A percentile compares a stretch with the other conserved stretches of the same genome.
These are phyloP conservation scores for Odontomachus brunneus DNA, from an alignment of 1,140 invertebrate genomes.

Conservation along the genomic window DNA sequence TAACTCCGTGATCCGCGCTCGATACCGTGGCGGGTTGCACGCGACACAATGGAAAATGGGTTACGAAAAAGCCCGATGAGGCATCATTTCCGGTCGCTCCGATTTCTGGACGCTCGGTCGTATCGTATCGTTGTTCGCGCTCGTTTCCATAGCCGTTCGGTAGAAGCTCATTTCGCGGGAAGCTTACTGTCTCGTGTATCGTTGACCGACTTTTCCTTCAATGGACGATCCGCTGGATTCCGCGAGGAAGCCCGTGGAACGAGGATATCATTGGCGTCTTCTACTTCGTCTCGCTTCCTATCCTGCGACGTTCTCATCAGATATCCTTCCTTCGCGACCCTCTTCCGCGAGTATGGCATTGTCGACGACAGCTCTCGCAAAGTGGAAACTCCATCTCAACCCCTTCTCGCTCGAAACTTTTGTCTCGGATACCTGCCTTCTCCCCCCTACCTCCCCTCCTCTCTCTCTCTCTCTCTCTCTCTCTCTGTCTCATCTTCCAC, in stretches of 20 bases:
- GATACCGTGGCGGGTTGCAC: background rate
- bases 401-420: slow-evolving; percentile 6
- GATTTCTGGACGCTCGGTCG: slow-evolving; percentile 44
- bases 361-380: slow-evolving; percentile 69
- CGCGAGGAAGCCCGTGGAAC: slow-evolving; percentile 13
- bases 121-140: background rate
- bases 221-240: slow-evolving; percentile 68
- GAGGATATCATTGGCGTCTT: slow-evolving; percentile 29
- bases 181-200: slow-evolving; percentile 48
- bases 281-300: slow-evolving; percentile 28
- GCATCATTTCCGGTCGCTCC: slow-evolving; percentile 55
- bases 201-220: slow-evolving; percentile 73
- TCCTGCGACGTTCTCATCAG: slow-evolving; percentile 64
- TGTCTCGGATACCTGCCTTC: slow-evolving; percentile 1
- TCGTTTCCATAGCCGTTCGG: slow-evolving; percentile 43
- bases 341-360: slow-evolving; percentile 64
- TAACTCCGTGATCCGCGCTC: background rate
- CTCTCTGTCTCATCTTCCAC: slow-evolving; percentile 9
- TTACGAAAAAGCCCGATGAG: slow-evolving; percentile 41
- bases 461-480: slow-evolving; percentile 11
- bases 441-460: background rate
- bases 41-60: slow-evolving; percentile 46
- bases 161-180: slow-evolving; percentile 55
- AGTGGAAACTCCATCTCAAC: slow-evolving; percentile 62
- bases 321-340: slow-evolving; percentile 63